A percentile compares a stretch with the other conserved stretches of the same genome.
Conservation (phyloP, 2,888 invertebrate species). For the Ophion obscuratus region DNA sequence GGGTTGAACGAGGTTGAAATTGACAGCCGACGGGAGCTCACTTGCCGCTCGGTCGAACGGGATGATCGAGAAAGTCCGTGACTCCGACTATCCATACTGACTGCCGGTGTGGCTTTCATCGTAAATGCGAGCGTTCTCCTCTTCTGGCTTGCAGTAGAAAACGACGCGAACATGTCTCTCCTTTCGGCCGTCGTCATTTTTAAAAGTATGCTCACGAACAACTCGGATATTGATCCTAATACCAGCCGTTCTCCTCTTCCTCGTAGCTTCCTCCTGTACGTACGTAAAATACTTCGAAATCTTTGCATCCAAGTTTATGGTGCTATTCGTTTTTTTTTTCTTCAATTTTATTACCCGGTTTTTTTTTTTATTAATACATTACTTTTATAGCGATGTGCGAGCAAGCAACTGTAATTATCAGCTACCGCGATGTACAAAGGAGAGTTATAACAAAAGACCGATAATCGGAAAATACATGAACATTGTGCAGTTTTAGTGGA, state of each 20-base stretch:
- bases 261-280: not conserved
- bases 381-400: not conserved
- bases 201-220: slow-evolving; percentile 21
- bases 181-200: slow-evolving; percentile 25
- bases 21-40: slow-evolving; percentile 47
- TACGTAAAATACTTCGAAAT: not conserved
- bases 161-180: slow-evolving; percentile 27
- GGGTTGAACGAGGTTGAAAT: slow-evolving; percentile 52
- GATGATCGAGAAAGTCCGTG: slow-evolving; percentile 51
- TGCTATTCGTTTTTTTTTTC: not conserved
- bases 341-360: not conserved
- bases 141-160: slow-evolving; percentile 23
- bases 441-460: too few species aligned
- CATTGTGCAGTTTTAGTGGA: too few species aligned
- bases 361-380: not conserved
- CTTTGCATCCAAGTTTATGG: not conserved
- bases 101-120: slow-evolving; percentile 31
- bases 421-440: too few species aligned
- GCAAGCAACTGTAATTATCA: too few species aligned
- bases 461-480: too few species aligned
- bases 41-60: slow-evolving; percentile 42
- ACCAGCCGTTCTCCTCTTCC: slow-evolving; percentile 5
- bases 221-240: slow-evolving; percentile 24
- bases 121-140: slow-evolving; percentile 36
- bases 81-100: slow-evolving; percentile 19